Percentiles rank a stretch among this genome's conserved stretches.
Conservation (phyloP, 2,888 invertebrate genomes). For the Amphipyra berbera region DNA sequence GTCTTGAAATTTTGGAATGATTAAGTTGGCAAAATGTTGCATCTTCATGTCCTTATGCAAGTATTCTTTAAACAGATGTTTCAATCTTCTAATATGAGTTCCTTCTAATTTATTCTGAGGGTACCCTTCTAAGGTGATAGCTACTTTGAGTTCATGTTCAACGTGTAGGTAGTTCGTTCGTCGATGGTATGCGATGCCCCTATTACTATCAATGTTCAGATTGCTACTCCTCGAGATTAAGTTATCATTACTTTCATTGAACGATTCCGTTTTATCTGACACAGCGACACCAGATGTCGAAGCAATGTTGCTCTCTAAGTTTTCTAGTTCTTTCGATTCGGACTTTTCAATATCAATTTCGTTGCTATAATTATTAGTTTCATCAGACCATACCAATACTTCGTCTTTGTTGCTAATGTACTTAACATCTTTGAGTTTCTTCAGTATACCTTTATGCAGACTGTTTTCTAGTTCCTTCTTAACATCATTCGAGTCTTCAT, state of each 20-base stretch:
- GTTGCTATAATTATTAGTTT: conserved; percentile 58
- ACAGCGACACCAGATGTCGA: conserved; percentile 65
- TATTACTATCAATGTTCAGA: conserved; percentile 80
- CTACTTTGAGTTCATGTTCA: conserved; percentile 81
- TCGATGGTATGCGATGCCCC: conserved; percentile 84
- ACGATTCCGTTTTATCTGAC: conserved; percentile 77
- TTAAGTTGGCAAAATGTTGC: conserved; percentile 78
- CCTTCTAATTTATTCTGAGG: conserved; percentile 83
- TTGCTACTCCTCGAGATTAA: conserved; percentile 73
- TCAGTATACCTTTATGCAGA: conserved; percentile 67
- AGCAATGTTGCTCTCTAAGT: conserved; percentile 43
- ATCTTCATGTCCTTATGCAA: conserved; percentile 82
- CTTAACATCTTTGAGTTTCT: conserved; percentile 74
- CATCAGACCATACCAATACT: conserved; percentile 75
- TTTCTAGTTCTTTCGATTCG: conserved; percentile 46
- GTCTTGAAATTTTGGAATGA: conserved; percentile 84
- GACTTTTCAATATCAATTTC: conserved; percentile 54
- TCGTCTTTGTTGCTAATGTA: conserved; percentile 75
- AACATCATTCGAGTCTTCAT: conserved; percentile 33
- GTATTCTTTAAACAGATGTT: conserved; percentile 83
- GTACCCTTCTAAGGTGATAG: conserved; percentile 81
- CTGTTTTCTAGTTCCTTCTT: conserved; percentile 64
- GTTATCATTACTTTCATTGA: conserved; percentile 75
- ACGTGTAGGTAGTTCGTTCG: conserved; percentile 84
- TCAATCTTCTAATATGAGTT: conserved; percentile 79